These are phyloP conservation scores for Ptychadena robeensis DNA, from an alignment of 2,797 vertebrate species.

Conservation along the genomic window DNA sequence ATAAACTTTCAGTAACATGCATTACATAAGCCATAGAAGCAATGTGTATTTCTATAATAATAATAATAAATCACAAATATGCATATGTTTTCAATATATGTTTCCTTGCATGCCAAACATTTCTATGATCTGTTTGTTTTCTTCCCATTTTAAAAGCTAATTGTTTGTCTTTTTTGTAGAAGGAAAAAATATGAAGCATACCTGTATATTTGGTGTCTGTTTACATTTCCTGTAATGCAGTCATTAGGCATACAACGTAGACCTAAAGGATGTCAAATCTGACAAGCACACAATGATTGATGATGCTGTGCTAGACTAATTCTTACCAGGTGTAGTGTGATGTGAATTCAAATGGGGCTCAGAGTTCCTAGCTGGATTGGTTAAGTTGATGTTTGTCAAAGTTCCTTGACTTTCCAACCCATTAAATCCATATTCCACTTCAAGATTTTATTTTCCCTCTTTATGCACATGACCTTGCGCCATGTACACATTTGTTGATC, in stretches of 20 bases:
- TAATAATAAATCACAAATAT: conserved; percentile 7
- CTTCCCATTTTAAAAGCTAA: conserved; percentile 39
- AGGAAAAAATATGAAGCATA: conserved; percentile 68
- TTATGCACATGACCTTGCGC: conserved; percentile 51
- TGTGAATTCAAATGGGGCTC: conserved; percentile 80
- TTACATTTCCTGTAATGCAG: conserved; percentile 85
- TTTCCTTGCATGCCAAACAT: conserved; percentile 12
- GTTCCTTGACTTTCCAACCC: conserved; percentile 71
- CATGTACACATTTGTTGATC: conserved; percentile 31
- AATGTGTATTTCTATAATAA: background rate
- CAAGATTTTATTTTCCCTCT: conserved; percentile 61
- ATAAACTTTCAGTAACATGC: background rate
- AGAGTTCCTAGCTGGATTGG: conserved; percentile 77
- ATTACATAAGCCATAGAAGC: background rate
- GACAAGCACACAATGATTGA: conserved; percentile 82
- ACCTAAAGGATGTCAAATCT: conserved; percentile 82
- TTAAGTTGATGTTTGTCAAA: conserved; percentile 77
- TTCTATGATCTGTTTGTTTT: conserved; percentile 28
- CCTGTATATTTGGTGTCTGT: conserved; percentile 80
- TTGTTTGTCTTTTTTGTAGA: conserved; percentile 36
- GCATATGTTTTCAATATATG: background rate
- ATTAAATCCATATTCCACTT: conserved; percentile 71
- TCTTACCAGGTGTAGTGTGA: conserved; percentile 84
- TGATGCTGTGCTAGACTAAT: conserved; percentile 83
- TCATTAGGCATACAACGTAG: conserved; percentile 80